These are phyloP conservation scores for Ictidomys tridecemlineatus DNA, from an alignment of 2,113 vertebrate genomes.

Conservation along the genomic window DNA sequence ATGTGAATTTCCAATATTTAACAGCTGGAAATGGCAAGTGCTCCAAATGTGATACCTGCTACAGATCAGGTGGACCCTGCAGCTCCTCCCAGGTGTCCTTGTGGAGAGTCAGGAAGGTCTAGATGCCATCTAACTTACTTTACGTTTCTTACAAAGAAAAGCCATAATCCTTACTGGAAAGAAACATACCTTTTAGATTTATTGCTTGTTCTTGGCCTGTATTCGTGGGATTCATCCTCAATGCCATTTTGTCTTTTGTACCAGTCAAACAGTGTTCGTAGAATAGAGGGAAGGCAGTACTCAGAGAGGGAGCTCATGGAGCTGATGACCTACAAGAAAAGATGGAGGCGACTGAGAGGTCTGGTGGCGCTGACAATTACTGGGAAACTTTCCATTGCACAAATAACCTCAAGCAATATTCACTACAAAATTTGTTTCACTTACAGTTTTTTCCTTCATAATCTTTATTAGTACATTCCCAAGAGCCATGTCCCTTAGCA, in stretches of 20 bases:
- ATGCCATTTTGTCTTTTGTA: conserved; percentile 99
- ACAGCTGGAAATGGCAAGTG: not conserved
- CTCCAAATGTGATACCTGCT: not conserved
- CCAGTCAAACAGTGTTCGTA: conserved; percentile 98
- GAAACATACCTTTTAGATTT: conserved; percentile 96
- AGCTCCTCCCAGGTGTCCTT: not conserved
- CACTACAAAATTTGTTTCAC: not conserved
- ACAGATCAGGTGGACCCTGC: rapidly evolving
- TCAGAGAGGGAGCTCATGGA: conserved; percentile 98
- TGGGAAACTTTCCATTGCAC: not conserved
- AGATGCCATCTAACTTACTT: not conserved
- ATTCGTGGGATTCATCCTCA: conserved; percentile 99
- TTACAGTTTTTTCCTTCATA: not conserved
- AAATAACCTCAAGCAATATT: not conserved
- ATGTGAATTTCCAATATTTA: not conserved
- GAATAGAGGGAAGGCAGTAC: conserved; percentile 98
- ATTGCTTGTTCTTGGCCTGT: conserved; percentile 97
- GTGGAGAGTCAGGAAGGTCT: not conserved
- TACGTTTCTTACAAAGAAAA: not conserved
- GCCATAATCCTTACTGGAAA: not conserved
- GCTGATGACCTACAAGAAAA: conserved; percentile 93
- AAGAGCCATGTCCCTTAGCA: not conserved
- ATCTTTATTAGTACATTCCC: not conserved
- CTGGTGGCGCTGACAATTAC: not conserved
- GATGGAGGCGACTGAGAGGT: not conserved